Evolutionary conservation across 2,888 invertebrate species (phyloP).

Genomic region (Tholera decimalis): DNA sequence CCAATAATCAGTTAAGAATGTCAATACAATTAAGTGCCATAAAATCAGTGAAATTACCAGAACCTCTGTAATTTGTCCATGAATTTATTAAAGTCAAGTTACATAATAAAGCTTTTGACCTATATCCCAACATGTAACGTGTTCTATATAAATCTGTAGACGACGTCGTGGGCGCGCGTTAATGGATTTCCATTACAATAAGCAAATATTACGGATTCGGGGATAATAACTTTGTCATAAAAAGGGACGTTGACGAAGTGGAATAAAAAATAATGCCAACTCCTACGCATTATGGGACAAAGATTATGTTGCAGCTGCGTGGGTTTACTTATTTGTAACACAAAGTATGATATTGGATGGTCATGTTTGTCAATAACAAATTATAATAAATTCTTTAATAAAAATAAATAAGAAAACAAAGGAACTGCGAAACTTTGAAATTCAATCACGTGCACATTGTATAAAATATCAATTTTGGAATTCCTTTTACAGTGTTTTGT

Average conservation of each 20-base stretch:
- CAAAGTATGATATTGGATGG: constrained; percentile 27
- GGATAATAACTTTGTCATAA: constrained; percentile 68
- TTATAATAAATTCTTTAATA: constrained; percentile 14
- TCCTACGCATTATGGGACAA: constrained; percentile 51
- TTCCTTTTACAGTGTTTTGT: constrained; percentile 21
- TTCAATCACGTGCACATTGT: constrained; percentile 44
- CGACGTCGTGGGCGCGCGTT: constrained; percentile 72
- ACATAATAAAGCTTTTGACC: constrained; percentile 61
- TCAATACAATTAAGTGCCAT: constrained; percentile 32
- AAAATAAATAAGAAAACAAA: constrained; percentile 35
- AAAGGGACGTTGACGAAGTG: constrained; percentile 60
- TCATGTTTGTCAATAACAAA: constrained; percentile 24
- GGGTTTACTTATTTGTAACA: constrained; percentile 44
- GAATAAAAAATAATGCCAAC: constrained; percentile 47
- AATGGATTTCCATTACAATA: constrained; percentile 81
- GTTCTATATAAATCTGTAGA: constrained; percentile 63
- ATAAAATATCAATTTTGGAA: constrained; percentile 37
- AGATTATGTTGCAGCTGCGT: constrained; percentile 48
- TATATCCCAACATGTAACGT: constrained; percentile 49
- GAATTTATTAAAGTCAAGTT: constrained; percentile 52
- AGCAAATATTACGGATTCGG: constrained; percentile 69
- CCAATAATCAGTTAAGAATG: constrained; percentile 32
- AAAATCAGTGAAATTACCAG: constrained; percentile 45
- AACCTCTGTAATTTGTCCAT: constrained; percentile 31
- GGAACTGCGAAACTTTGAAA: constrained; percentile 24